Evolutionary conservation across 2,888 invertebrate species (phyloP).

Genomic region (Rhagonycha lutea): DNA sequence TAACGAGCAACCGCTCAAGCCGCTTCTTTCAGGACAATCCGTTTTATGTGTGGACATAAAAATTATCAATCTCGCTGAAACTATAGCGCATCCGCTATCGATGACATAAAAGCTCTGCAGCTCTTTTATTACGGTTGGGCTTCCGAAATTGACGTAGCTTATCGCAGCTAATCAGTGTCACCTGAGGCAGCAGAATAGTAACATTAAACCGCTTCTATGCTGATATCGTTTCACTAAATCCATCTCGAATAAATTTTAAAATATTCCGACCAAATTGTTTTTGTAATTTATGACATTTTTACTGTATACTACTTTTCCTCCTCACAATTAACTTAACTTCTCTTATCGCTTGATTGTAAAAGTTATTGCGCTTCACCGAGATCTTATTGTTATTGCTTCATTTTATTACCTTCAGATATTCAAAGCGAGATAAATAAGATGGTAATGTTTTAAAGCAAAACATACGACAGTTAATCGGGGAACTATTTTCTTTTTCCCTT

Average conservation of each 20-base stretch:
- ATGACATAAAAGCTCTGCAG: conserved; percentile 41
- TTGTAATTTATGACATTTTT: not conserved
- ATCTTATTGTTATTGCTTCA: not conserved
- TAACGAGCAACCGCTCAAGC: conserved; percentile 34
- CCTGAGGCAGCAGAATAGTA: conserved; percentile 30
- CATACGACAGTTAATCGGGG: not conserved
- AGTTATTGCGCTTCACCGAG: not conserved
- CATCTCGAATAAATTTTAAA: not conserved
- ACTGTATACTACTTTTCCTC: not conserved
- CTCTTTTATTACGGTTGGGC: conserved; percentile 39
- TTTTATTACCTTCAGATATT: conserved; percentile 2
- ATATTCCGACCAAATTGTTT: not conserved
- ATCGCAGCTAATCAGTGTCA: conserved; percentile 31
- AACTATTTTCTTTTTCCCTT: not conserved
- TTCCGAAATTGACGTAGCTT: conserved; percentile 28
- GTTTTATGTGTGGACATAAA: conserved; percentile 48
- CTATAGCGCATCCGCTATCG: conserved; percentile 43
- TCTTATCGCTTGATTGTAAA: conserved; percentile 3
- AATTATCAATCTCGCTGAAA: conserved; percentile 50
- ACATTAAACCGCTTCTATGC: conserved; percentile 20
- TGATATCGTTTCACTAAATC: not conserved
- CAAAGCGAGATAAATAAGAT: not conserved
- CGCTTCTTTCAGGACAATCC: conserved; percentile 32
- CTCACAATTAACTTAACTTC: not conserved
- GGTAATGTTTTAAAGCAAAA: not conserved